Percentiles rank a stretch among this genome's conserved stretches.
Evolutionary conservation across 2,888 invertebrate species (phyloP).

Genomic region (Gymnocheta viridis): DNA sequence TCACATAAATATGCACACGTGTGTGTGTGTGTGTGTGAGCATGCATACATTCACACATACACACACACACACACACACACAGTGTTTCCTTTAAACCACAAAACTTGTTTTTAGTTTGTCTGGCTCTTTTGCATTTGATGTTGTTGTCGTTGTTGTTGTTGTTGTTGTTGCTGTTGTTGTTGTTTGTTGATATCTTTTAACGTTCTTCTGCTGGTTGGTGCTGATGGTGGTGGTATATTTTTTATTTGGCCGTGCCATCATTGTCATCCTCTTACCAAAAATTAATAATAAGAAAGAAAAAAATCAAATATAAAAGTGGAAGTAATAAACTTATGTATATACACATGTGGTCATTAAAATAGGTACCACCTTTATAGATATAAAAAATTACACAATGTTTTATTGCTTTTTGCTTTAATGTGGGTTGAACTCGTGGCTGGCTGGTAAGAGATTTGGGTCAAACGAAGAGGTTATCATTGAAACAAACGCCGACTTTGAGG

Average conservation of each 20-base stretch:
- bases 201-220: not conserved
- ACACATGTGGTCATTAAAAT: too few relatives aligned
- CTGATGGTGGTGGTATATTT: constrained; percentile 19
- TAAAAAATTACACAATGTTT: too few relatives aligned
- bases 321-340: constrained; percentile 2
- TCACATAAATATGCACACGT: not conserved
- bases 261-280: constrained; percentile 32
- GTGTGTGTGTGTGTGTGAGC: not conserved
- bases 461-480: too few relatives aligned
- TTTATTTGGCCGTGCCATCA: constrained; percentile 36
- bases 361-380: too few relatives aligned
- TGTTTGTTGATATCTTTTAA: constrained; percentile 16
- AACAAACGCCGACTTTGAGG: too few relatives aligned
- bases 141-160: constrained; percentile 39
- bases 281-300: constrained; percentile 53
- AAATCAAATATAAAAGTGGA: constrained; percentile 20
- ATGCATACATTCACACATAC: not conserved
- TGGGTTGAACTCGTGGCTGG: too few relatives aligned
- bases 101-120: constrained; percentile 59
- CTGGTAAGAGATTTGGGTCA: too few relatives aligned
- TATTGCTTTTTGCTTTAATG: too few relatives aligned
- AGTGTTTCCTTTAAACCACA: constrained; percentile 56
- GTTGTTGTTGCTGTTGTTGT: not conserved
- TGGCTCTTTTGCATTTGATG: constrained; percentile 54
- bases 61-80: not conserved